Conservation (phyloP, 1,140 invertebrate genomes). For the Brachionus rubens region DNA sequence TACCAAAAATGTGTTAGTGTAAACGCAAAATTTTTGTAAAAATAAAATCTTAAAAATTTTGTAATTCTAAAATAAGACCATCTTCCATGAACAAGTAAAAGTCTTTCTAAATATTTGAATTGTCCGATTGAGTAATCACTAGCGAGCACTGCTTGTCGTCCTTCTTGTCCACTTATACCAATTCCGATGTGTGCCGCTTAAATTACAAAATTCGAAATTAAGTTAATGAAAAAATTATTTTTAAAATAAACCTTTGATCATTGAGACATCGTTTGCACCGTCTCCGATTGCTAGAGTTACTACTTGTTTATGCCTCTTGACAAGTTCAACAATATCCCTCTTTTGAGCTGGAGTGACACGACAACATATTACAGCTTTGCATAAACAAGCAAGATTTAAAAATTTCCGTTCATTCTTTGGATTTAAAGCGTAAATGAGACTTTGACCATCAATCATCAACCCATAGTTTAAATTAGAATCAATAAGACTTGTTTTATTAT, state of each 20-base stretch:
- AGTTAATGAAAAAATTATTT: not conserved
- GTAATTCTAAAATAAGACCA: constrained; percentile 93
- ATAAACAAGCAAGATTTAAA: constrained; percentile 49
- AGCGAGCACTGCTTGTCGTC: constrained; percentile 93
- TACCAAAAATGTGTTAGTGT: constrained; percentile 99
- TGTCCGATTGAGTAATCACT: constrained; percentile 96
- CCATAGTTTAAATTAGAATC: constrained; percentile 72
- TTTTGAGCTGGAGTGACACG: constrained; percentile 95
- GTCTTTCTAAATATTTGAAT: constrained; percentile 88
- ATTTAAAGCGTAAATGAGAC: constrained; percentile 66
- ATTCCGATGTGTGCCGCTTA: constrained; percentile 97
- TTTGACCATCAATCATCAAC: constrained; percentile 93
- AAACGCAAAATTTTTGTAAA: constrained; percentile 99
- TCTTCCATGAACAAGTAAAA: constrained; percentile 92
- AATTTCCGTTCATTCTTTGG: constrained; percentile 20
- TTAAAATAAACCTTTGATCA: constrained; percentile 62
- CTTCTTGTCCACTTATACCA: constrained; percentile 96
- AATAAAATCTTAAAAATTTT: constrained; percentile 96
- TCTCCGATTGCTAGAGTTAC: constrained; percentile 93
- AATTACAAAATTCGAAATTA: constrained; percentile 52
- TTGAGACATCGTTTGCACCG: constrained; percentile 98
- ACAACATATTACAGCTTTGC: constrained; percentile 83
- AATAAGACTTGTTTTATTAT: constrained; percentile 39
- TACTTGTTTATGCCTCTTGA: constrained; percentile 83
- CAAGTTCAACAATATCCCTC: constrained; percentile 89